phyloP scores from a whole-genome alignment of 2,888 invertebrate species.

The Athrips mouffetella region DNA sequence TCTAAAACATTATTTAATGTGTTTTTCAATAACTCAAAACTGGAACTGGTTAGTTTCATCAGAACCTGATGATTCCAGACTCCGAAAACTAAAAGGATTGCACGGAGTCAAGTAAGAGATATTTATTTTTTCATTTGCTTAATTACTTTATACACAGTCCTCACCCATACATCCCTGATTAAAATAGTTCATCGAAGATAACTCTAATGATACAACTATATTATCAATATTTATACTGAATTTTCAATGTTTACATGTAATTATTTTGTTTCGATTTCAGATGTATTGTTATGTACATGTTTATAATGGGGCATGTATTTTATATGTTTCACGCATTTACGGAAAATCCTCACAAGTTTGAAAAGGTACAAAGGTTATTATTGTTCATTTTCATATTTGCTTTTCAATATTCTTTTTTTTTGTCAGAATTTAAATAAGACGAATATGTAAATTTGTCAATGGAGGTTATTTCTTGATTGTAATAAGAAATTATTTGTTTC shows the following conservation, averaged over 20 bases:
- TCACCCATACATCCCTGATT: too few species aligned
- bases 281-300: background rate
- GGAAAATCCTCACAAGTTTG: conserved; percentile 5
- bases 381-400: too few species aligned
- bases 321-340: conserved; percentile 2
- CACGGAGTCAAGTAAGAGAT: conserved; percentile 3
- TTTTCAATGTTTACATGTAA: background rate
- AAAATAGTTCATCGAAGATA: too few species aligned
- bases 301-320: conserved; percentile 3
- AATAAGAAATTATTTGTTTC: too few species aligned
- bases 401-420: too few species aligned
- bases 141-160: too few species aligned
- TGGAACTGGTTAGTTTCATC: conserved; percentile 20
- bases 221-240: too few species aligned
- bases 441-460: too few species aligned
- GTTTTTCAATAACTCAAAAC: conserved; percentile 26
- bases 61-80: background rate
- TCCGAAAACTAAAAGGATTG: background rate
- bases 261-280: background rate
- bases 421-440: too few species aligned
- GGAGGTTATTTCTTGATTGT: too few species aligned
- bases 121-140: background rate
- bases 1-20: conserved; percentile 16
- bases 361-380: conserved; percentile 3
- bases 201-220: too few species aligned